These are phyloP conservation scores for Sylvia atricapilla DNA, from an alignment of 2,113 vertebrate species.

Conservation along the genomic window DNA sequence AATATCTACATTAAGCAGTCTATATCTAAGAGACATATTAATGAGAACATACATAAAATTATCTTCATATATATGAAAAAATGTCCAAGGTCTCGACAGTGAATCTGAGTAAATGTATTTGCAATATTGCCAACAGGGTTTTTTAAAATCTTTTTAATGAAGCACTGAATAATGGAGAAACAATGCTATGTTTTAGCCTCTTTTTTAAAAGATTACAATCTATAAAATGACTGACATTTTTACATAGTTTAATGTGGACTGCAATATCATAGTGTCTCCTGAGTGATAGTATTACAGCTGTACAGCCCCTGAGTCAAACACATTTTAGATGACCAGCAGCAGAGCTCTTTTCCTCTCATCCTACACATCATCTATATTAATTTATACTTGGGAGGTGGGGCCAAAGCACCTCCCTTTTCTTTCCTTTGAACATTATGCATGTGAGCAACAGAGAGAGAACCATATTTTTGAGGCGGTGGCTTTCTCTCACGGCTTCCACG, in stretches of 20 bases:
- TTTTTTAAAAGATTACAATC: not conserved
- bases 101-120: not conserved
- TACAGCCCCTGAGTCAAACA: not conserved
- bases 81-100: not conserved
- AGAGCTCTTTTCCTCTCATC: not conserved
- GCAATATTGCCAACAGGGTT: not conserved
- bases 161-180: not conserved
- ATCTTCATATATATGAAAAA: not conserved
- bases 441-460: not conserved
- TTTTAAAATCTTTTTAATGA: not conserved
- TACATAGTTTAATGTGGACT: not conserved
- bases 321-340: not conserved
- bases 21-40: not conserved
- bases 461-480: not conserved
- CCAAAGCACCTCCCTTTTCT: not conserved
- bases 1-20: not conserved
- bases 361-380: not conserved
- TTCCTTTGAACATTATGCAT: not conserved
- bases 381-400: not conserved
- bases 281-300: not conserved
- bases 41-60: not conserved
- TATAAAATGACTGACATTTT: not conserved
- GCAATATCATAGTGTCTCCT: not conserved
- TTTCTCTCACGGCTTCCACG: not conserved
- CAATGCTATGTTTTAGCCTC: not conserved